Evolutionary conservation across 2,797 vertebrate species (phyloP).

Genomic region (Coreius guichenoti): DNA sequence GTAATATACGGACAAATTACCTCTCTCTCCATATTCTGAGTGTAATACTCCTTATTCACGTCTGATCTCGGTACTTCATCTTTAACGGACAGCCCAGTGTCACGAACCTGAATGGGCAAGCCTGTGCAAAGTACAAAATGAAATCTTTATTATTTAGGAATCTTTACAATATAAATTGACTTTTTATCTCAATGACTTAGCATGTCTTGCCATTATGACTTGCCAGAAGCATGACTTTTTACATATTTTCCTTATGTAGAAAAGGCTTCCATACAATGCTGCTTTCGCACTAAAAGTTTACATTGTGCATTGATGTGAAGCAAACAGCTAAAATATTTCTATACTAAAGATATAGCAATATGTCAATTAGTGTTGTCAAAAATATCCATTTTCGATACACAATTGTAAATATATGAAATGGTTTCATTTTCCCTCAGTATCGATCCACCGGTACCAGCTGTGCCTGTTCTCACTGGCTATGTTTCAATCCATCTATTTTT

Average conservation of each 20-base stretch:
- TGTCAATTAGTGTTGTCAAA: not conserved
- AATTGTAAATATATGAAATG: not conserved
- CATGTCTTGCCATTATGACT: too few species aligned
- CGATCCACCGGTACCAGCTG: too few species aligned
- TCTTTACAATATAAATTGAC: not conserved
- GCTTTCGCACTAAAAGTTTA: not conserved
- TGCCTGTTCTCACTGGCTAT: too few species aligned
- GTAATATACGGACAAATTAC: constrained; percentile 66
- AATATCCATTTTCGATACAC: not conserved
- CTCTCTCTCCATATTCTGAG: constrained; percentile 99
- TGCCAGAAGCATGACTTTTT: too few species aligned
- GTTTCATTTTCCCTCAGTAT: not conserved
- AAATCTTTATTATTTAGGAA: not conserved
- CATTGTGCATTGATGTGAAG: not conserved
- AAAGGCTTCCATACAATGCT: not conserved
- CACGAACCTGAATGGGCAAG: constrained; percentile 96
- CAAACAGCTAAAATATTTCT: not conserved
- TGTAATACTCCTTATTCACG: constrained; percentile 98
- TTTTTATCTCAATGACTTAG: too few species aligned
- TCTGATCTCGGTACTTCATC: constrained; percentile 97
- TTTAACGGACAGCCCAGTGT: constrained; percentile 92
- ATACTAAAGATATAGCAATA: not conserved
- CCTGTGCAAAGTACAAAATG: constrained; percentile 72
- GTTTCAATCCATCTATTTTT: too few species aligned
- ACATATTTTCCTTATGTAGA: too few species aligned